phyloP scores from a whole-genome alignment of 1,140 invertebrate species.

The Lepidurus apus region DNA sequence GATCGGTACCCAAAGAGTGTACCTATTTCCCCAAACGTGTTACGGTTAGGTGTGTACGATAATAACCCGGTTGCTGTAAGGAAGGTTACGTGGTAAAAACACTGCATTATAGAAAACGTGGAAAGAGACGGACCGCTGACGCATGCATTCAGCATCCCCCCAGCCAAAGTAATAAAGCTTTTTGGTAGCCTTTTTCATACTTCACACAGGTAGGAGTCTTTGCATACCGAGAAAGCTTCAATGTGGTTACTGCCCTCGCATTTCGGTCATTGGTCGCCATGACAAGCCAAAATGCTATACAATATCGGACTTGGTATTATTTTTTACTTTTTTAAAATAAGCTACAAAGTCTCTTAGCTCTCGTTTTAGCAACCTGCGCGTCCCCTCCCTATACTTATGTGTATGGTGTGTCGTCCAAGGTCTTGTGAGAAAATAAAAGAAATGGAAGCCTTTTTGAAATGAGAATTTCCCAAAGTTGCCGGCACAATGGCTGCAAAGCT shows the following conservation, averaged over 20 bases:
- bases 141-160: constrained; percentile 8
- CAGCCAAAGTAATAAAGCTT: not conserved
- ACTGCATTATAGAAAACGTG: not conserved
- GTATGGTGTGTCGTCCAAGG: not conserved
- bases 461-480: not conserved
- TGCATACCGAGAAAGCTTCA: not conserved
- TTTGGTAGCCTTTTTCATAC: not conserved
- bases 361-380: not conserved
- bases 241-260: constrained; percentile 8
- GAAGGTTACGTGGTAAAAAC: not conserved
- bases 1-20: not conserved
- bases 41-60: not conserved
- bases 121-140: not conserved
- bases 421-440: not conserved
- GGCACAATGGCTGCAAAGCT: not conserved
- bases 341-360: not conserved
- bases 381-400: not conserved
- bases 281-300: not conserved
- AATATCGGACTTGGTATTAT: not conserved
- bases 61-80: constrained; percentile 5
- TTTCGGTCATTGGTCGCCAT: constrained; percentile 17
- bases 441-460: not conserved
- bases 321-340: not conserved
- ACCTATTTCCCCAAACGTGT: not conserved
- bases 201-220: not conserved